Base-by-base conservation (phyloP, 2,888 invertebrate species). In the Branchinecta sandiegonensis region DNA sequence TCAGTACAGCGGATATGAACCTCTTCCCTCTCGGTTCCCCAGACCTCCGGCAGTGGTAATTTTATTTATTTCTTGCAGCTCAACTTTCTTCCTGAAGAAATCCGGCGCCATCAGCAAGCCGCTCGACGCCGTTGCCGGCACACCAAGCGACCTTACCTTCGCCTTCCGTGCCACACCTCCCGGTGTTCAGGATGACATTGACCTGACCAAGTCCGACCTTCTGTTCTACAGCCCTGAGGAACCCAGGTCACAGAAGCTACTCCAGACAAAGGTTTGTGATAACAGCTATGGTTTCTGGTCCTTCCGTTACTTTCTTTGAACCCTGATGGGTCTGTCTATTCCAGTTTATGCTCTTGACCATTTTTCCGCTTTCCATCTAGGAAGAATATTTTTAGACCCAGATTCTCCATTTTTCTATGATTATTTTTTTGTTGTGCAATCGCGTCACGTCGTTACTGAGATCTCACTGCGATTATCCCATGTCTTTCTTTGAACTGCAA, bases 141-240 rank as follows among this genome's bases (percentile, higher is more conserved):
- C 69, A 64, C 65, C 67, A 17, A 56, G 67, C 50, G 56, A 68
- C 48, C 46, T 65, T 10, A 37, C 56, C 37, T 66, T 48, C 47
- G 64, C 50, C 65, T 65, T 63, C 65, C 67, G 68, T 46, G 48
- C 56, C 47, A 64, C 56, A 37, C 68, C 68, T 12, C 68, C 66
- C 13, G 63, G 56, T 4, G 37, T 65, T 46, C 69, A 50, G 10
- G 67, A 68, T n/a, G 67, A 69, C 37, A 13, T 69, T 17, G 68
- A 68, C 56, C 48, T 69, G 17, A 46, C 68, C 48, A 23, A 56
- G 23, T 48, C 56, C 8, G 69, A 69, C n/a, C 67, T 67, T 23
- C 56, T 48, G 14, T 67, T 48, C 66, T 68, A 68, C 65, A 67
- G 68, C 66, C 69, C 69, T 37, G 67, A 67, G 46, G 69, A 69